Conservation (phyloP, 2,113 vertebrate species). For the Oenanthe oenanthe region DNA sequence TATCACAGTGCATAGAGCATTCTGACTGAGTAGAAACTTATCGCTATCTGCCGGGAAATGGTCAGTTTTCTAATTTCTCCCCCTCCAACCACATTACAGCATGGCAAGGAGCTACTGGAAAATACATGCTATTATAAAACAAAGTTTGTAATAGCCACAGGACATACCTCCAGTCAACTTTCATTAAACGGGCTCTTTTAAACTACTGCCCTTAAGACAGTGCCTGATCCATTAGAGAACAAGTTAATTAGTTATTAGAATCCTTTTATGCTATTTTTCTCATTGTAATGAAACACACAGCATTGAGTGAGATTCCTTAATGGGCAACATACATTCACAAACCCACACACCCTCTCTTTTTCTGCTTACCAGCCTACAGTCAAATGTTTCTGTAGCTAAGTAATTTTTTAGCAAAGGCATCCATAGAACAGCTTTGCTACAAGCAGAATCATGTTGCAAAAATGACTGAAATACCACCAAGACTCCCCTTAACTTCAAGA, state of each 20-base stretch:
- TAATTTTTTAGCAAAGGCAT: conserved; percentile 13
- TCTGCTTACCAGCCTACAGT: conserved; percentile 49
- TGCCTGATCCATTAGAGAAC: background rate
- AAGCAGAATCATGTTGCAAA: background rate
- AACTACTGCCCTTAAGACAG: conserved; percentile 24
- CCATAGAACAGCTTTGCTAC: background rate
- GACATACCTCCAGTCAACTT: conserved; percentile 46
- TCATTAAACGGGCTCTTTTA: conserved; percentile 29
- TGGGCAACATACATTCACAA: conserved; percentile 49
- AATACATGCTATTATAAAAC: conserved; percentile 61
- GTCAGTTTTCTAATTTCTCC: conserved; percentile 75
- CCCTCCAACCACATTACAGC: conserved; percentile 69
- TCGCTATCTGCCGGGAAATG: conserved; percentile 78
- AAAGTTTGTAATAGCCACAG: conserved; percentile 57
- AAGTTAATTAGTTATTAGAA: conserved; percentile 42
- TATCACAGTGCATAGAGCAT: conserved; percentile 68
- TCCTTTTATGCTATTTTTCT: conserved; percentile 30
- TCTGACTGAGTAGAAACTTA: conserved; percentile 75
- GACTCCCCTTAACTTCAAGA: background rate
- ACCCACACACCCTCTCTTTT: conserved; percentile 51
- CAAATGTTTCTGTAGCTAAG: conserved; percentile 35
- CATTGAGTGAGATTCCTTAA: conserved; percentile 33
- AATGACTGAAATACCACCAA: conserved; percentile 1
- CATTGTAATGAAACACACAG: conserved; percentile 21
- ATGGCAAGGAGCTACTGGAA: conserved; percentile 59